These are phyloP conservation scores for Tholera decimalis DNA, from an alignment of 2,888 invertebrate genomes.

Conservation along the genomic window DNA sequence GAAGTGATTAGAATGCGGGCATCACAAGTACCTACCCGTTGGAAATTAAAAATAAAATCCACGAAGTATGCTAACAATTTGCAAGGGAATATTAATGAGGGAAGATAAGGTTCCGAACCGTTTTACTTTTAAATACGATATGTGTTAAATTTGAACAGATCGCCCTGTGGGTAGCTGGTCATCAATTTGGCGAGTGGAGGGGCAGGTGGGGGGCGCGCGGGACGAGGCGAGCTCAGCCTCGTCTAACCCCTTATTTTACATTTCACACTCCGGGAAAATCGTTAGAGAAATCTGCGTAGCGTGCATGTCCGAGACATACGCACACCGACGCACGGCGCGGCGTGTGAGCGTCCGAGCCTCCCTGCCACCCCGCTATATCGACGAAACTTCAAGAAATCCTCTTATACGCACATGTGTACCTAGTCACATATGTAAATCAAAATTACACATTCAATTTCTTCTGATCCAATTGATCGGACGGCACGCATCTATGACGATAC, in stretches of 20 bases:
- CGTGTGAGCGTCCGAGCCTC: conserved; percentile 80
- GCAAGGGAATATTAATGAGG: conserved; percentile 85
- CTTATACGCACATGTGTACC: conserved; percentile 83
- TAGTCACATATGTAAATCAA: conserved; percentile 84
- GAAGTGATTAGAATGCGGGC: conserved; percentile 33
- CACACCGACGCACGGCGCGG: conserved; percentile 76
- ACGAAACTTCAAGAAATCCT: conserved; percentile 91
- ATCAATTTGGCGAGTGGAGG: conserved; percentile 87
- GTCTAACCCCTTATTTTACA: conserved; percentile 91
- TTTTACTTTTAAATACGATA: conserved; percentile 90
- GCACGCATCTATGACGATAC: conserved; percentile 13
- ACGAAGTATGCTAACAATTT: conserved; percentile 78
- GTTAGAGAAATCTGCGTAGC: conserved; percentile 91
- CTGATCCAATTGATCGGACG: conserved; percentile 67
- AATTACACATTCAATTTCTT: conserved; percentile 79
- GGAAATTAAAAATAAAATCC: conserved; percentile 68
- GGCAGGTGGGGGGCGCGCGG: conserved; percentile 73
- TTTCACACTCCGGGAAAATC: conserved; percentile 92
- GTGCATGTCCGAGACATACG: conserved; percentile 89
- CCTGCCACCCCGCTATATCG: conserved; percentile 82
- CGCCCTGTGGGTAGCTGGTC: conserved; percentile 88
- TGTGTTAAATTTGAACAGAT: conserved; percentile 90
- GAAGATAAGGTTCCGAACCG: conserved; percentile 83
- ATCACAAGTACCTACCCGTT: conserved; percentile 39
- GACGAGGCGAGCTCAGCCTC: conserved; percentile 81